Evolutionary conservation across 2,113 vertebrate species (phyloP).

Genomic region (Seriola quinqueradiata): DNA sequence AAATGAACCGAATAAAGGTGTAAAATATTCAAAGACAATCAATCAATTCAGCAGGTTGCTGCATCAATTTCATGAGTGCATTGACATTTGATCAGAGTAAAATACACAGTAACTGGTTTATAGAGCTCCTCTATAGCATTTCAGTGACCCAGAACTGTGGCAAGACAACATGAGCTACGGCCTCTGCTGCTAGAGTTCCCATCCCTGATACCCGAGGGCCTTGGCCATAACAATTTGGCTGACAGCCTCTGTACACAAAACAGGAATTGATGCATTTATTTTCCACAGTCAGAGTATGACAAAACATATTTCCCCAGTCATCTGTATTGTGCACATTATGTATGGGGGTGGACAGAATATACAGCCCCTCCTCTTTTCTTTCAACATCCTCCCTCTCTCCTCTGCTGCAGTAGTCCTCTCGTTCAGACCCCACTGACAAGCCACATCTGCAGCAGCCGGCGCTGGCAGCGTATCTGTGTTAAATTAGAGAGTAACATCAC

Average conservation of each 20-base stretch:
- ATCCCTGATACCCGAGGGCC: constrained; percentile 40
- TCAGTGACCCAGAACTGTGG: constrained; percentile 35
- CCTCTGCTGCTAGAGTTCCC: constrained; percentile 18
- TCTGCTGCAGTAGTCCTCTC: constrained; percentile 46
- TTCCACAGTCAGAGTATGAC: constrained; percentile 58
- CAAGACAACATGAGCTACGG: constrained; percentile 55
- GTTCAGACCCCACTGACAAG: constrained; percentile 49
- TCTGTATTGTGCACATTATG: constrained; percentile 55
- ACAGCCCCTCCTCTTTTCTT: constrained; percentile 29
- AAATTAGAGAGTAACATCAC: constrained; percentile 66
- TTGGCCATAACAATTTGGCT: constrained; percentile 59
- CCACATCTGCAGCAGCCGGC: constrained; percentile 60
- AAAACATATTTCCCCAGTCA: constrained; percentile 62
- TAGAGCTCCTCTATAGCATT: constrained; percentile 12
- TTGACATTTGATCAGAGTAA: constrained; percentile 14
- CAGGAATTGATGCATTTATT: constrained; percentile 69
- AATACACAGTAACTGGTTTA: constrained; percentile 13
- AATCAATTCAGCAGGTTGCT: neutral
- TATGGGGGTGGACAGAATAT: constrained; percentile 48
- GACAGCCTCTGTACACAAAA: constrained; percentile 65
- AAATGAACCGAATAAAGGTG: neutral
- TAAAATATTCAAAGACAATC: neutral
- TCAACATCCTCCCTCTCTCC: constrained; percentile 14
- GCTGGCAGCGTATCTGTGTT: constrained; percentile 66
- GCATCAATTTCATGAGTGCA: neutral